Evolutionary conservation across 2,888 invertebrate genomes (phyloP), one percentile per base, ranked within the genome.

Genomic region (Bhutanitis thaidina): DNA sequence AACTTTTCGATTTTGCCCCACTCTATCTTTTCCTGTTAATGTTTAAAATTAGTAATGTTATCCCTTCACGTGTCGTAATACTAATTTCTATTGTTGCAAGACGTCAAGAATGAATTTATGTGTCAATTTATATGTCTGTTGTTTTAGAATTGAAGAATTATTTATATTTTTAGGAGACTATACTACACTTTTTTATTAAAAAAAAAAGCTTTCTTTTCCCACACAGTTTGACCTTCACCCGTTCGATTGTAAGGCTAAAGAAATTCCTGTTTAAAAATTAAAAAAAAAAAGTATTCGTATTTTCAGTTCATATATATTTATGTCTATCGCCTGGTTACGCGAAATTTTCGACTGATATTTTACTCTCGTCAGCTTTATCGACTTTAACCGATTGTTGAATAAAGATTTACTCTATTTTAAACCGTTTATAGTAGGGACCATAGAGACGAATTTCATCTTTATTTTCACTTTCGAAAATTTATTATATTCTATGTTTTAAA

Each of bases 371-470:
- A 59, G 64, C 72, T 73, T 69, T 64, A 56, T 60, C 52, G 61
- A 59, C 64, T 61, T 68, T 66, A 1, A 69, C 57, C 58, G 61
- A 61, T 62, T 68, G 65, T 71, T 71, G 59, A 63, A 65, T 69
- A 65, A 67, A 69, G 57, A 67, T 69, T 63, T 65, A 70, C 62
- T 64, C 73, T 73, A 69, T 72, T 67, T 71, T 71, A 71, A 71
- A 60, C 62, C 56, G 72, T 74, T 75, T 71, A 77, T 72, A 74
- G 79, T 85, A 84, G 86, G 86, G 85, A 85, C 86, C 86, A 86
- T 85, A 85, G 85, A 77, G 61, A 38, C 68, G 70, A 70, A 64
- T 61, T 56, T 61, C 69, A 69, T 73, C 65, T 75, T 65, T 77
- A 71, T 76, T 74, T 74, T 65, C 62, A 69, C 72, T 76, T 70